phyloP scores from a whole-genome alignment of 2,888 invertebrate species.

The Diaprepes abbreviatus region DNA sequence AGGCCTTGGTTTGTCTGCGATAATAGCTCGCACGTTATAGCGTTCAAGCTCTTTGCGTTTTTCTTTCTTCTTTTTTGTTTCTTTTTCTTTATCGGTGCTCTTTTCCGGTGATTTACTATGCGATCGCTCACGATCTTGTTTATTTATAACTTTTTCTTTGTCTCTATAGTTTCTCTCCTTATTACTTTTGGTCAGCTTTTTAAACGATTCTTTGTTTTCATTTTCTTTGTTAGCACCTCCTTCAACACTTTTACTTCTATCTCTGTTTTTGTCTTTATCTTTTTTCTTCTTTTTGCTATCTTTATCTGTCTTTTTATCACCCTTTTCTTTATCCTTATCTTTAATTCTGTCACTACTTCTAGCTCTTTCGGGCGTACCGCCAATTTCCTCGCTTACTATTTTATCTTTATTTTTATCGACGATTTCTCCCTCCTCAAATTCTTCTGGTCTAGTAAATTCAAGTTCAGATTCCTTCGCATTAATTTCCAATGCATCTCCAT shows the following conservation, averaged over 20 bases:
- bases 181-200: constrained; percentile 69
- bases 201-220: constrained; percentile 71
- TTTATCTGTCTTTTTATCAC: constrained; percentile 47
- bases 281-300: constrained; percentile 63
- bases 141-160: constrained; percentile 55
- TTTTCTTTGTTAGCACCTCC: constrained; percentile 64
- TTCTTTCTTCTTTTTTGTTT: constrained; percentile 70
- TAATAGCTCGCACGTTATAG: constrained; percentile 85
- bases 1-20: constrained; percentile 76
- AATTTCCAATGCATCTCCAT: constrained; percentile 66
- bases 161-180: constrained; percentile 86
- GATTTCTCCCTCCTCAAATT: constrained; percentile 74
- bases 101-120: constrained; percentile 61
- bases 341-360: constrained; percentile 46
- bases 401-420: constrained; percentile 66
- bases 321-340: constrained; percentile 62
- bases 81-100: constrained; percentile 56
- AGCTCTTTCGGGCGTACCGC: constrained; percentile 50
- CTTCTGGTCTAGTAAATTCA: constrained; percentile 66
- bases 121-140: constrained; percentile 61
- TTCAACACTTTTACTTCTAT: constrained; percentile 2
- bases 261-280: constrained; percentile 52
- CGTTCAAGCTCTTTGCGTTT: constrained; percentile 85
- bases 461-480: constrained; percentile 68
- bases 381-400: constrained; percentile 47